Conservation (phyloP, 2,113 vertebrate genomes). For the Polyodon spathula region DNA sequence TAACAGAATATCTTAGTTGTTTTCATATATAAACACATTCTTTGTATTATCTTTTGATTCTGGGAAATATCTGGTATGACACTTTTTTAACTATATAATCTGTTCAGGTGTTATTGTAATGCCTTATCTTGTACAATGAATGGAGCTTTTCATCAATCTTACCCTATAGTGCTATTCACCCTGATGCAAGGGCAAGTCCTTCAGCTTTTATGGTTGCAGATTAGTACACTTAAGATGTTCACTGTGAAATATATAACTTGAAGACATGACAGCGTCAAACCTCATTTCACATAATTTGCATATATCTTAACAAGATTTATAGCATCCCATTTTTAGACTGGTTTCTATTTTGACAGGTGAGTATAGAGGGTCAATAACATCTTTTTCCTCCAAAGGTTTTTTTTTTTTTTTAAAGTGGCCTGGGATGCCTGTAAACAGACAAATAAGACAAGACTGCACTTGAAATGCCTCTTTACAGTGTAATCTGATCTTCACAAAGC, state of each 20-base stretch:
- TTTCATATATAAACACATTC: no score
- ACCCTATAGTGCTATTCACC: no score
- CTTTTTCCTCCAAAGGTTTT: neutral
- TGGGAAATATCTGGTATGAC: no score
- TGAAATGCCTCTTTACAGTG: neutral
- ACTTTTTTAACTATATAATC: no score
- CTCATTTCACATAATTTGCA: neutral
- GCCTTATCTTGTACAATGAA: no score
- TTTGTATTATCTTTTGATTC: no score
- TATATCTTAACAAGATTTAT: neutral
- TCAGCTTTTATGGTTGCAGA: neutral
- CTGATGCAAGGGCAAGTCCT: neutral
- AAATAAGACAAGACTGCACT: slow-evolving; percentile 1
- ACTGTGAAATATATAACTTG: neutral
- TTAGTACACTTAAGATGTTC: neutral
- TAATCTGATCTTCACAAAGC: neutral
- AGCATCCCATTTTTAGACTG: neutral
- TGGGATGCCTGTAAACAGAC: neutral
- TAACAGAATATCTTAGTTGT: no score
- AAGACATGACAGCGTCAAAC: slow-evolving; percentile 4
- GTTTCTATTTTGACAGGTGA: slow-evolving; percentile 1
- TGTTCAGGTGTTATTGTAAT: no score
- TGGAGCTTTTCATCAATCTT: no score
- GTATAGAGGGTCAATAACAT: neutral
- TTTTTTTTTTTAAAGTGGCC: neutral